phyloP scores from a whole-genome alignment of 2,113 vertebrate species.

The Salvelinus fontinalis region DNA sequence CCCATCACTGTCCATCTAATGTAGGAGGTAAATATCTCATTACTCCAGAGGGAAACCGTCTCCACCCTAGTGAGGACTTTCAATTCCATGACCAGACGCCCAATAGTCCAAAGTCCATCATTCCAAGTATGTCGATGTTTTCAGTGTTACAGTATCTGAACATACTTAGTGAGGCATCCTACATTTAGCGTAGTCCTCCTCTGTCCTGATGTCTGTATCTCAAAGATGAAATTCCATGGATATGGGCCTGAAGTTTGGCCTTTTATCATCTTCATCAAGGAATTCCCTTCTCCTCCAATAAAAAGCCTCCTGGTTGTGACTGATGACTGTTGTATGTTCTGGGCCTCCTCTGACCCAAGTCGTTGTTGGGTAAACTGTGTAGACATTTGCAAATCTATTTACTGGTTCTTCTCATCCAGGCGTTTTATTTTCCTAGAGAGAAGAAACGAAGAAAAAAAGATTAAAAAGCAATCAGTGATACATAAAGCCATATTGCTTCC shows the following conservation, averaged over 20 bases:
- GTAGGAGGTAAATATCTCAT: not conserved
- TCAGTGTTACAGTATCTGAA: not conserved
- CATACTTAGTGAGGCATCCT: not conserved
- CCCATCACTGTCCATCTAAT: not conserved
- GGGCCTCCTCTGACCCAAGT: conserved; percentile 45
- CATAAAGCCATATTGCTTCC: conserved; percentile 20
- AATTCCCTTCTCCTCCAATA: not conserved
- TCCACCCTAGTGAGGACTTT: not conserved
- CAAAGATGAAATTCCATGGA: not conserved
- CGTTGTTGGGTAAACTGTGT: conserved; percentile 21
- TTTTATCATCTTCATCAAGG: not conserved
- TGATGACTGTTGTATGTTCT: not conserved
- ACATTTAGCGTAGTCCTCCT: not conserved
- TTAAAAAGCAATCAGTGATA: conserved; percentile 51
- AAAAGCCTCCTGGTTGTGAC: not conserved
- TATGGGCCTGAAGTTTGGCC: not conserved
- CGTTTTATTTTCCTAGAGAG: conserved; percentile 41
- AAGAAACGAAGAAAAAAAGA: conserved; percentile 46
- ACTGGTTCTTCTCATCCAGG: not conserved
- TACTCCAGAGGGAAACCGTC: not conserved
- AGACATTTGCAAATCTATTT: conserved; percentile 11
- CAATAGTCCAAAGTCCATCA: not conserved
- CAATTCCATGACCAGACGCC: not conserved
- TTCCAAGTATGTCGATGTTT: not conserved
- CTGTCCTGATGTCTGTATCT: not conserved